Evolutionary conservation across 2,888 invertebrate genomes (phyloP).

Genomic region (Drosophila yooni): DNA sequence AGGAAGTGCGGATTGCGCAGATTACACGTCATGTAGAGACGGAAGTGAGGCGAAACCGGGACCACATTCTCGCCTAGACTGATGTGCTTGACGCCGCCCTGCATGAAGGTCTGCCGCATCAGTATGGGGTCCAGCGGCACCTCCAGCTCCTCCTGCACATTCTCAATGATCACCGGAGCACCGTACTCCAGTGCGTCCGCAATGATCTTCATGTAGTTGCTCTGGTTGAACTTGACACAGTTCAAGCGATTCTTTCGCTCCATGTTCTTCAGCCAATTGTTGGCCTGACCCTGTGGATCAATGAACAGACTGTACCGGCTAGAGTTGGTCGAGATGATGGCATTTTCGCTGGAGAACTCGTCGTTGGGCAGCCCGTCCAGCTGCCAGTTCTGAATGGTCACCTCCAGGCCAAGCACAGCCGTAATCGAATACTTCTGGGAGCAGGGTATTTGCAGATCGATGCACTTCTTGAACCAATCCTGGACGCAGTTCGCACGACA

Average conservation of each 20-base stretch:
- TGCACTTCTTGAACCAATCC: constrained; percentile 91
- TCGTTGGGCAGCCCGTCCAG: constrained; percentile 94
- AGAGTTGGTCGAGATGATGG: constrained; percentile 92
- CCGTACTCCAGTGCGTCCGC: constrained; percentile 91
- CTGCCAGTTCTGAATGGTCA: constrained; percentile 91
- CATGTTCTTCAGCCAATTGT: constrained; percentile 96
- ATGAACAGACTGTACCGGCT: constrained; percentile 95
- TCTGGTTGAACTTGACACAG: constrained; percentile 84
- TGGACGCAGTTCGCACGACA: constrained; percentile 87
- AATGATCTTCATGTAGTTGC: constrained; percentile 85
- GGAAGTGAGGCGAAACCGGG: constrained; percentile 91
- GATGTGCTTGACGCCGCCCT: constrained; percentile 90
- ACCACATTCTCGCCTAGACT: constrained; percentile 94
- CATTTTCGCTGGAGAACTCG: constrained; percentile 94
- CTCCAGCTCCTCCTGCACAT: constrained; percentile 93
- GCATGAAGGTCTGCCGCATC: constrained; percentile 91
- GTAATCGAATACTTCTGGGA: constrained; percentile 90
- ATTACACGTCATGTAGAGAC: constrained; percentile 94
- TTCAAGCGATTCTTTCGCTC: constrained; percentile 86
- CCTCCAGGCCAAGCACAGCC: constrained; percentile 92
- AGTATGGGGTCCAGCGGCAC: constrained; percentile 94
- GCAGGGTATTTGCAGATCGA: constrained; percentile 90
- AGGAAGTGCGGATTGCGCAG: constrained; percentile 95
- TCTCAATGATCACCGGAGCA: constrained; percentile 92
- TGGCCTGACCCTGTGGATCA: constrained; percentile 96